These are phyloP conservation scores for Steromphala cineraria DNA, from an alignment of 2,888 invertebrate genomes.

Conservation along the genomic window DNA sequence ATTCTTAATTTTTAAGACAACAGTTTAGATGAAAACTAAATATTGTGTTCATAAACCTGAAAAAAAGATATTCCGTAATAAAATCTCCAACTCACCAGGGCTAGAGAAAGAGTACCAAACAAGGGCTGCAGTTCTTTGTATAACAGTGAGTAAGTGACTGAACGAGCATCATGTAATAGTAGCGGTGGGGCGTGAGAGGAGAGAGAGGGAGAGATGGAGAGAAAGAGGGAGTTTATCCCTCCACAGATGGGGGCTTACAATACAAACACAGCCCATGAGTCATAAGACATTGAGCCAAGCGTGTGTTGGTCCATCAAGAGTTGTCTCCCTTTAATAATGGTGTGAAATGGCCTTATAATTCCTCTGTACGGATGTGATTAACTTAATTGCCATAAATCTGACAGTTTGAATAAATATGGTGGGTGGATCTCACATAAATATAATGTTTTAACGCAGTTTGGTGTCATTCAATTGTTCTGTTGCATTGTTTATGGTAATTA, in stretches of 20 bases:
- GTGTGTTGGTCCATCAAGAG: not conserved
- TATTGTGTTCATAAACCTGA: too few relatives aligned
- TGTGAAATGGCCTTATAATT: too few relatives aligned
- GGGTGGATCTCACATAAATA: too few relatives aligned
- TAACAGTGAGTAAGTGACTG: not conserved
- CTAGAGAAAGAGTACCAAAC: not conserved
- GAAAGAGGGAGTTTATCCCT: not conserved
- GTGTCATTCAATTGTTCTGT: too few relatives aligned
- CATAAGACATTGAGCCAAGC: not conserved
- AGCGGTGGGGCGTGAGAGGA: not conserved
- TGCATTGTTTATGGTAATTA: too few relatives aligned
- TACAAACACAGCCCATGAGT: not conserved
- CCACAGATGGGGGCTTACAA: not conserved
- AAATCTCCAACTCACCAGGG: not conserved
- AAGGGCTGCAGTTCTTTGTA: not conserved
- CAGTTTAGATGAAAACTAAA: too few relatives aligned
- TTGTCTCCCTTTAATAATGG: not conserved
- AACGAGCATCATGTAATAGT: not conserved
- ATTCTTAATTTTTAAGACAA: too few relatives aligned
- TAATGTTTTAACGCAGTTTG: too few relatives aligned
- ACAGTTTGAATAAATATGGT: too few relatives aligned
- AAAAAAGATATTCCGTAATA: too few relatives aligned
- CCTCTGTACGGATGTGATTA: too few relatives aligned
- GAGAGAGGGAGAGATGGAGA: not conserved
- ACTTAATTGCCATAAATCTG: too few relatives aligned